Evolutionary conservation across 2,888 invertebrate genomes (phyloP), one percentile per base, ranked within the genome.

Genomic region (Drosophila nr. perissopoda): DNA sequence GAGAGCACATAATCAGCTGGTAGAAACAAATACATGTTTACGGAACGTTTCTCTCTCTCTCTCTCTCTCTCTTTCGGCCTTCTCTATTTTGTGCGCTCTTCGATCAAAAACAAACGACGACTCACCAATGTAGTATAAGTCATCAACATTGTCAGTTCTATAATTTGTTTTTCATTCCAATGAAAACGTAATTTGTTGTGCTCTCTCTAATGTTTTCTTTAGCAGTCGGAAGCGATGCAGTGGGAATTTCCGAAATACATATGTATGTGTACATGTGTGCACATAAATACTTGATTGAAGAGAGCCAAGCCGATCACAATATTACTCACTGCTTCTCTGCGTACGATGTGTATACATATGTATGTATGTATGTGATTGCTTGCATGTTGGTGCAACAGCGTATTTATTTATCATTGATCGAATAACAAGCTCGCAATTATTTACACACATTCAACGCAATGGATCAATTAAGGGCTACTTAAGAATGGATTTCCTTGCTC

Each of bases 1-100:
- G 53, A 29, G 67, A 56, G 31, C 31, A 52, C 52, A 52, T 13
- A 27, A 54, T 54, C 61, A 61, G 54, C 54, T 40, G 54, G 13
- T 25, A 5, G 38, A 13, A 40, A 25, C 11, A 10, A 40, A 40
- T 31, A 40, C 18, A 38, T 4, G 48, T 58, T 29, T 18, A 11
- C 1, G 21, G 13, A 21, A 45, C 21, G 13, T 13, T 0, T 54
- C 18, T 21, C 54, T 16, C 38, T 18, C 38, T 21, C 40, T 40
- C 40, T 7, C n/a, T 38, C n/a, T 10, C 27, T 29, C 21, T 16
- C 3, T n/a, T n/a, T n/a, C n/a, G 36, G 25, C 11, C 36, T 36
- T n/a, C n/a, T 38, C 36, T 27, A 6, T 36, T 36, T 36, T 18
- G 27, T 18, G 27, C 25, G 34, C 56, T 56, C 40, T 31, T 42